Percentiles rank a stretch among this genome's conserved stretches.
Conservation (phyloP, 2,113 vertebrate species). For the Lipophrys pholis region DNA sequence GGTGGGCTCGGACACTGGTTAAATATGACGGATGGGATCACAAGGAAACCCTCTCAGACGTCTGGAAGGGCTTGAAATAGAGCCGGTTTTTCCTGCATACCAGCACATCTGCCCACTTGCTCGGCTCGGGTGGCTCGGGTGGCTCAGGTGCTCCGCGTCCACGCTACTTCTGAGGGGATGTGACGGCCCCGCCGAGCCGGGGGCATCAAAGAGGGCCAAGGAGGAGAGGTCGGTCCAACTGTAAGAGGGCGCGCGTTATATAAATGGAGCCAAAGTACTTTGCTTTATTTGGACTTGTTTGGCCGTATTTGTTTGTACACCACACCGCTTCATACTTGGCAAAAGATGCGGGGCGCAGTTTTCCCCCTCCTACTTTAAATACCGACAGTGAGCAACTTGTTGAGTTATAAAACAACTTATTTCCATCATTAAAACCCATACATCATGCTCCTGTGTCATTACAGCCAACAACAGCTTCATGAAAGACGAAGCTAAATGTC, state of each 20-base stretch:
- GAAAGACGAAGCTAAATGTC: slow-evolving; percentile 14
- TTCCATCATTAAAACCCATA: slow-evolving; percentile 59
- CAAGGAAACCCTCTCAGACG: slow-evolving; percentile 78
- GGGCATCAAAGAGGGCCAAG: slow-evolving; percentile 75
- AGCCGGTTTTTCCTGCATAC: slow-evolving; percentile 76
- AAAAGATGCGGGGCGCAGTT: slow-evolving; percentile 59
- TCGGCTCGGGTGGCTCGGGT: slow-evolving; percentile 66
- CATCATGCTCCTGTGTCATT: slow-evolving; percentile 46
- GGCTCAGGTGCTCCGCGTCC: slow-evolving; percentile 79
- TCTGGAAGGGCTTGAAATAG: slow-evolving; percentile 76
- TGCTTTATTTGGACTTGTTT: slow-evolving; percentile 83
- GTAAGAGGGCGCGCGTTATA: slow-evolving; percentile 75
- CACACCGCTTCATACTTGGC: slow-evolving; percentile 78
- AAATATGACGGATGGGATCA: slow-evolving; percentile 77
- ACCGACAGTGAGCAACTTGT: slow-evolving; percentile 63
- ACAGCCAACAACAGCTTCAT: slow-evolving; percentile 60
- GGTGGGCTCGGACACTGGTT: slow-evolving; percentile 60
- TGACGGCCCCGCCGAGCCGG: slow-evolving; percentile 67
- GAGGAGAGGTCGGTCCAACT: slow-evolving; percentile 72
- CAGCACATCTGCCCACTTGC: slow-evolving; percentile 76
- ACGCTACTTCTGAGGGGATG: slow-evolving; percentile 73
- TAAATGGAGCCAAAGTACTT: slow-evolving; percentile 83
- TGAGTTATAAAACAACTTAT: slow-evolving; percentile 56
- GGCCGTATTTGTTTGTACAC: slow-evolving; percentile 80
- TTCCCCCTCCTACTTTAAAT: slow-evolving; percentile 64